Evolutionary conservation across 2,888 invertebrate genomes (phyloP).

Genomic region (Ephialtes manifestator): DNA sequence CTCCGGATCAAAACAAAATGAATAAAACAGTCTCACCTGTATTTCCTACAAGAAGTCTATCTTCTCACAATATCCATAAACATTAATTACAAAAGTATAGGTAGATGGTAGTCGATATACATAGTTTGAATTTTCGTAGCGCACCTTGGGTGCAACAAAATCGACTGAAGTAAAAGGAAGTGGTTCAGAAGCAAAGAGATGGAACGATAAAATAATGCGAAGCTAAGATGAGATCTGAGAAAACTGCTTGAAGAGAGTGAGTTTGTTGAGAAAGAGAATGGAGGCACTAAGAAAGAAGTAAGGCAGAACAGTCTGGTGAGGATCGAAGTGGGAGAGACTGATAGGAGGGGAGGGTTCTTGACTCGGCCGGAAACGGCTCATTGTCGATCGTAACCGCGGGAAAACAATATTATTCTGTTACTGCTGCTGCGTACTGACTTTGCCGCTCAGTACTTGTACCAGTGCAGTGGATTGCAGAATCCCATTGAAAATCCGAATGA

Average conservation of each 20-base stretch:
- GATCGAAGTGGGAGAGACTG: neutral
- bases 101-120: conserved; percentile 25
- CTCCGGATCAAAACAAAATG: neutral
- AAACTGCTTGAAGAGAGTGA: neutral
- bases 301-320: neutral
- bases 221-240: conserved; percentile 21
- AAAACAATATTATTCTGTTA: conserved; percentile 64
- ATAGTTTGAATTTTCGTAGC: neutral
- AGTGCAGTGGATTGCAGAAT: conserved; percentile 37
- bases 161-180: neutral
- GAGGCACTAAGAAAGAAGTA: conserved; percentile 7
- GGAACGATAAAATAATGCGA: conserved; percentile 47
- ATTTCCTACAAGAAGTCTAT: neutral
- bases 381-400: conserved; percentile 66
- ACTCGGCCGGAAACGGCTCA: conserved; percentile 57
- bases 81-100: conserved; percentile 37
- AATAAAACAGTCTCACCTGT: neutral
- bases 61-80: conserved; percentile 13
- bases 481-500: neutral
- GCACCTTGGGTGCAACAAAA: neutral
- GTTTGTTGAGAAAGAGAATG: neutral
- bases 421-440: conserved; percentile 12
- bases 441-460: neutral
- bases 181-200: conserved; percentile 38
- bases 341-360: conserved; percentile 26